phyloP scores from a whole-genome alignment of 2,888 invertebrate species.

The Pachymerium ferrugineum region DNA sequence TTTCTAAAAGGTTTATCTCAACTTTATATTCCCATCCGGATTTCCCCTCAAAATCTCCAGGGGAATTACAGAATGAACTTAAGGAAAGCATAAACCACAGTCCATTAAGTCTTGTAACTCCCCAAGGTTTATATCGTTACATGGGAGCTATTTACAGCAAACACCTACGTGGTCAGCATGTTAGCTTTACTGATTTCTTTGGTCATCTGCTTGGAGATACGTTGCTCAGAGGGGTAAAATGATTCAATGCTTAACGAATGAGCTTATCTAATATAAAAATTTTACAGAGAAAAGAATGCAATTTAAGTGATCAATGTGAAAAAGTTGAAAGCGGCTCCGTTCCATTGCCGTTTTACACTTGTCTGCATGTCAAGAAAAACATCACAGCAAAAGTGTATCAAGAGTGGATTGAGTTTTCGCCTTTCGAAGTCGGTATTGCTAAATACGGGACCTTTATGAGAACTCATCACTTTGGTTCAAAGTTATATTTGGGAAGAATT shows the following conservation, averaged over 20 bases:
- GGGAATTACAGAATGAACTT: slow-evolving; percentile 46
- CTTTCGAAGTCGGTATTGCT: slow-evolving; percentile 50
- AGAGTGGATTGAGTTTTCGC: slow-evolving; percentile 52
- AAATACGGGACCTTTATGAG: slow-evolving; percentile 51
- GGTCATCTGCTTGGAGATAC: slow-evolving; percentile 50
- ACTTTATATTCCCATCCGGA: slow-evolving; percentile 49
- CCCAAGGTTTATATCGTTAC: slow-evolving; percentile 44
- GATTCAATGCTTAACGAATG: background rate
- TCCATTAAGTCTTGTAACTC: slow-evolving; percentile 45
- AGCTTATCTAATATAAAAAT: background rate
- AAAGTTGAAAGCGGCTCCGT: slow-evolving; percentile 45
- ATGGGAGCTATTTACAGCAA: slow-evolving; percentile 46
- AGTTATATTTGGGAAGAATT: slow-evolving; percentile 48
- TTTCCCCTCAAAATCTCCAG: slow-evolving; percentile 46
- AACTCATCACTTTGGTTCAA: slow-evolving; percentile 47
- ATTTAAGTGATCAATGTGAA: slow-evolving; percentile 45
- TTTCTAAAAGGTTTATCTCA: slow-evolving; percentile 47
- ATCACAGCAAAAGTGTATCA: slow-evolving; percentile 50
- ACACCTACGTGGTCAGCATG: slow-evolving; percentile 47
- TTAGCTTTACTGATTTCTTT: slow-evolving; percentile 52
- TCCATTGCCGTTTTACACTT: slow-evolving; percentile 50
- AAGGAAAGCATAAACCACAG: slow-evolving; percentile 45
- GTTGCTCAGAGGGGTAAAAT: slow-evolving; percentile 46
- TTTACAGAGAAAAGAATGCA: slow-evolving; percentile 44
- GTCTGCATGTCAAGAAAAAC: slow-evolving; percentile 50